Conservation (phyloP, 2,113 vertebrate genomes). For the Solenodon paradoxus region DNA sequence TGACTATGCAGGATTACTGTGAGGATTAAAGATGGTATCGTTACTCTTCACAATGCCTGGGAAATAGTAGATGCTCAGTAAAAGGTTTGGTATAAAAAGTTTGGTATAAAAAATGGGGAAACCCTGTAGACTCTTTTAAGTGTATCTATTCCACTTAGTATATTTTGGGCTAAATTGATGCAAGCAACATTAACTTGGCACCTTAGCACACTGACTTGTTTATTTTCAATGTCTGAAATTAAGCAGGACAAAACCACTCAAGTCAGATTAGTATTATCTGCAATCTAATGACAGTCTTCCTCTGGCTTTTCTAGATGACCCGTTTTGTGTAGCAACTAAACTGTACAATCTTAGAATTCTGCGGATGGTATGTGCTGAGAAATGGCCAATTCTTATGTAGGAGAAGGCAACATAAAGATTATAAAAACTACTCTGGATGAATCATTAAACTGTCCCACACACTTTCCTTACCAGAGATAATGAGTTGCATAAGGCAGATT, state of each 20-base stretch:
- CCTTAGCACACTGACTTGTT: background rate
- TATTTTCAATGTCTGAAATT: constrained; percentile 25
- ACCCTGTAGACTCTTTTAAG: background rate
- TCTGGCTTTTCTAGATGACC: constrained; percentile 16
- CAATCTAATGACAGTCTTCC: background rate
- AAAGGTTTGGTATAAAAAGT: no score
- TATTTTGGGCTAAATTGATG: background rate
- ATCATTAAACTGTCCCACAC: constrained; percentile 48
- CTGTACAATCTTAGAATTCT: background rate
- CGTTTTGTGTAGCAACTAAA: background rate
- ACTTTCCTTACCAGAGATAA: constrained; percentile 28
- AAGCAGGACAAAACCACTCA: constrained; percentile 26
- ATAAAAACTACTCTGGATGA: constrained; percentile 36
- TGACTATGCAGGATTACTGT: background rate
- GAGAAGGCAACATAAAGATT: constrained; percentile 31
- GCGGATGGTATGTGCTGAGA: background rate
- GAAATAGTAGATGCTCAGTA: background rate
- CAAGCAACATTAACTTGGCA: background rate
- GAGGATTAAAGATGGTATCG: background rate
- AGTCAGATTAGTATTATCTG: constrained; percentile 24
- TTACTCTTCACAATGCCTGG: background rate
- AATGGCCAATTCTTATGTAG: constrained; percentile 7
- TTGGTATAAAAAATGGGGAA: background rate
- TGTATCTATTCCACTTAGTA: background rate
- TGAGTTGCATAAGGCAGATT: constrained; percentile 46